phyloP scores from a whole-genome alignment of 2,797 vertebrate genomes.

The Platalea minor region DNA sequence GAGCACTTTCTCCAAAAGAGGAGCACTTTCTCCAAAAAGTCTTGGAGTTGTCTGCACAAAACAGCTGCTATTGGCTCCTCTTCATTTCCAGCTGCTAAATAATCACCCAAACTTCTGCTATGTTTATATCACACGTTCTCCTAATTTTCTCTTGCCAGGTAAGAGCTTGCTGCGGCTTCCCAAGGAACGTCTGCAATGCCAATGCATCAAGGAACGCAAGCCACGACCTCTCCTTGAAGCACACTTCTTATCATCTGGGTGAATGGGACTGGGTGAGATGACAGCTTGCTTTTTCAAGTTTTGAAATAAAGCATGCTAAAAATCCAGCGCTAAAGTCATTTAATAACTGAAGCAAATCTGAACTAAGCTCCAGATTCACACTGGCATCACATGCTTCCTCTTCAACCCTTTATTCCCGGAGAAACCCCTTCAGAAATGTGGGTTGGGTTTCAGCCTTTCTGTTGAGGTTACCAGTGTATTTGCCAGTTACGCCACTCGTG shows the following conservation, averaged over 20 bases:
- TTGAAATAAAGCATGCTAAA: background rate
- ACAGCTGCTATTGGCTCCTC: background rate
- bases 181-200: background rate
- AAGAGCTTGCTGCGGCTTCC: background rate
- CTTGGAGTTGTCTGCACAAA: background rate
- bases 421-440: background rate
- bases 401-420: background rate
- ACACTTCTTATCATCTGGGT: background rate
- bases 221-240: background rate
- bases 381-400: background rate
- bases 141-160: background rate
- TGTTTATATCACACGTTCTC: background rate
- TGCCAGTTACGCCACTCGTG: background rate
- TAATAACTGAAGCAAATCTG: background rate
- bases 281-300: background rate
- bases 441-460: background rate
- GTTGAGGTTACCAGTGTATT: background rate
- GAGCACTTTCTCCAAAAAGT: background rate
- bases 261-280: background rate
- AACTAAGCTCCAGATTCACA: background rate
- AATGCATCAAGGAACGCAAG: accelerated
- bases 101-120: background rate
- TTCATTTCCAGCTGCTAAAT: background rate
- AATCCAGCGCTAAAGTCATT: background rate
- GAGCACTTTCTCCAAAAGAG: too few relatives aligned